A percentile compares a stretch with the other conserved stretches of the same genome.
phyloP scores from a whole-genome alignment of 1,140 invertebrate genomes.

The Penaeus vannamei region DNA sequence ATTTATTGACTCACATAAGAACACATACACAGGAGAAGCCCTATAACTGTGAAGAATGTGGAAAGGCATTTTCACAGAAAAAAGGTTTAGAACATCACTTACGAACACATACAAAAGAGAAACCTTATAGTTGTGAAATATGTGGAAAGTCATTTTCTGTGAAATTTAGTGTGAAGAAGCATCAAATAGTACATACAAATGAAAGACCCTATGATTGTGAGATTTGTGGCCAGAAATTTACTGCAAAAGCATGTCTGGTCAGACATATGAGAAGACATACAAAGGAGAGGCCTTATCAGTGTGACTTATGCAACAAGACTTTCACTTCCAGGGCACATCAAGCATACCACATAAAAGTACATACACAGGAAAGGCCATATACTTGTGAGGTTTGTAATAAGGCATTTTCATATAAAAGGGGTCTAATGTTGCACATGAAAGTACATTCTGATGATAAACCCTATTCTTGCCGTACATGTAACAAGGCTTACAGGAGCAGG shows the following conservation, averaged over 20 bases:
- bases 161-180: background rate
- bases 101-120: background rate
- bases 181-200: background rate
- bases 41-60: background rate
- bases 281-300: background rate
- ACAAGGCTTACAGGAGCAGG: background rate
- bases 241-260: background rate
- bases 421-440: background rate
- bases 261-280: background rate
- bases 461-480: background rate
- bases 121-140: background rate
- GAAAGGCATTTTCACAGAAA: background rate
- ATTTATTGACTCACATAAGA: background rate
- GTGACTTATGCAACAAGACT: background rate
- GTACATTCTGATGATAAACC: background rate
- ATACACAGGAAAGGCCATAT: background rate
- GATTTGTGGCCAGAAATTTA: background rate
- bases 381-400: background rate
- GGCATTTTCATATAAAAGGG: background rate
- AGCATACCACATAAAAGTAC: background rate
- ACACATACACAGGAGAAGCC: constrained; percentile 10
- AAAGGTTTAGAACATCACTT: background rate
- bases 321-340: background rate
- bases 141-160: no score
- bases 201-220: background rate